phyloP scores from a whole-genome alignment of 2,797 vertebrate species.

The Pseudomugil gertrudae region DNA sequence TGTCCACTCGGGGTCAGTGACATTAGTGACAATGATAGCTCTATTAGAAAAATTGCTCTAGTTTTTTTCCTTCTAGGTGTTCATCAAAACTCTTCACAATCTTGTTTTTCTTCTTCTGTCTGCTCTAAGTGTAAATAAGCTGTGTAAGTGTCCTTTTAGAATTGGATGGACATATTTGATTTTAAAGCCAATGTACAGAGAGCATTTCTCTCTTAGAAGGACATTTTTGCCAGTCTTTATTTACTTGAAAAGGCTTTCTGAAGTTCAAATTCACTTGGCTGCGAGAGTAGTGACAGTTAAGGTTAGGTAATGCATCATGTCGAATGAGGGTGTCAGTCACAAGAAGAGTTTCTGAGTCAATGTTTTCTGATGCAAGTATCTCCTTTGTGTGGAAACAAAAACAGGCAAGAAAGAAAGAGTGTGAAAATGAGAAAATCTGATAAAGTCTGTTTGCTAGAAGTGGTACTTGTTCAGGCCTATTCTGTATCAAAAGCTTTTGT shows the following conservation, averaged over 20 bases:
- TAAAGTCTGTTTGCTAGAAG: not conserved
- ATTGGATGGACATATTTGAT: not conserved
- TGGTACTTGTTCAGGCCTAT: not conserved
- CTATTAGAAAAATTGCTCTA: slow-evolving; percentile 36
- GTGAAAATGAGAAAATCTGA: not conserved
- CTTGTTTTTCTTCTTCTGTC: not conserved
- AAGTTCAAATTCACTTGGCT: not conserved
- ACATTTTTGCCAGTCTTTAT: not conserved
- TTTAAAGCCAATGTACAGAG: not conserved
- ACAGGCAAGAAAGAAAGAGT: not conserved
- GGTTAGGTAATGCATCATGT: not conserved
- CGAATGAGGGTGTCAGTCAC: not conserved
- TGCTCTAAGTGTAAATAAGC: slow-evolving; percentile 12
- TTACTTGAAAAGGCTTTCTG: not conserved
- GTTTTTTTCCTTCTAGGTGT: slow-evolving; percentile 12
- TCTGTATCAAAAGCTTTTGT: not conserved
- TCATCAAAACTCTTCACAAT: not conserved
- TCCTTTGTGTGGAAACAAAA: slow-evolving; percentile 4
- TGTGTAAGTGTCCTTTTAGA: not conserved
- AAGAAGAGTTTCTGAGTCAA: not conserved
- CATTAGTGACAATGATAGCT: slow-evolving; percentile 52
- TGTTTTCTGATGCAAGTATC: not conserved
- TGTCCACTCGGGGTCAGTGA: slow-evolving; percentile 47
- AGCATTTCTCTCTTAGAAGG: not conserved
- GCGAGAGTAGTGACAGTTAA: not conserved